phyloP scores from a whole-genome alignment of 1,140 invertebrate species.

The Drosophila kurseongensis region DNA sequence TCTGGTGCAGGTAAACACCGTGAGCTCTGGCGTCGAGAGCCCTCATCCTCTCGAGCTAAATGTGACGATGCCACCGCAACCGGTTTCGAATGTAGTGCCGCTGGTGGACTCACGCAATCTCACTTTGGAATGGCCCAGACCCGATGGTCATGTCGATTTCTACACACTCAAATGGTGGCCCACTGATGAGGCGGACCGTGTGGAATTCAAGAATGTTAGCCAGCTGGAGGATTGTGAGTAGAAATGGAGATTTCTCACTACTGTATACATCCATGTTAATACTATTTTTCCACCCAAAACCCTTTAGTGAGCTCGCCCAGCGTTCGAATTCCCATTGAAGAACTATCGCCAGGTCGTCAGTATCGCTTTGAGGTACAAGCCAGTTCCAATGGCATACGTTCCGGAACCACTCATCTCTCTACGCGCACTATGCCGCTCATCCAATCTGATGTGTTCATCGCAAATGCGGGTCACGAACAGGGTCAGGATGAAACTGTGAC shows the following conservation, averaged over 20 bases:
- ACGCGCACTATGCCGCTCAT: slow-evolving; percentile 94
- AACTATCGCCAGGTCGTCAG: slow-evolving; percentile 91
- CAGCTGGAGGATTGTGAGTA: slow-evolving; percentile 73
- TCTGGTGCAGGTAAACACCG: slow-evolving; percentile 93
- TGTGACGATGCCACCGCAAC: slow-evolving; percentile 93
- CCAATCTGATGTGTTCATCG: slow-evolving; percentile 94
- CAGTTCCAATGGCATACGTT: slow-evolving; percentile 90
- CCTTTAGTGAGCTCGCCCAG: slow-evolving; percentile 43
- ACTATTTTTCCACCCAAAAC: neutral
- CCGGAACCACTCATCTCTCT: slow-evolving; percentile 89
- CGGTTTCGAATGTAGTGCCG: slow-evolving; percentile 91
- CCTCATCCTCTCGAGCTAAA: slow-evolving; percentile 90
- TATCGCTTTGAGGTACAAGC: slow-evolving; percentile 92
- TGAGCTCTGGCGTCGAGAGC: slow-evolving; percentile 93
- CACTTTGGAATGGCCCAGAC: slow-evolving; percentile 93
- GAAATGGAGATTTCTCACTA: no score
- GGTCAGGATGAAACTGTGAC: slow-evolving; percentile 86
- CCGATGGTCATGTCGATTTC: slow-evolving; percentile 92
- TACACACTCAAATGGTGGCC: slow-evolving; percentile 92
- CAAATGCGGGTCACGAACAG: slow-evolving; percentile 91
- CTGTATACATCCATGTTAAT: neutral
- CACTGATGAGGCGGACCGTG: slow-evolving; percentile 85
- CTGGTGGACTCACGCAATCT: slow-evolving; percentile 95
- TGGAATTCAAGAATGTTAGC: slow-evolving; percentile 86
- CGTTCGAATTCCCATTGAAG: slow-evolving; percentile 88